Evolutionary conservation across 2,888 invertebrate species (phyloP).

Genomic region (Drosophila crucigera): DNA sequence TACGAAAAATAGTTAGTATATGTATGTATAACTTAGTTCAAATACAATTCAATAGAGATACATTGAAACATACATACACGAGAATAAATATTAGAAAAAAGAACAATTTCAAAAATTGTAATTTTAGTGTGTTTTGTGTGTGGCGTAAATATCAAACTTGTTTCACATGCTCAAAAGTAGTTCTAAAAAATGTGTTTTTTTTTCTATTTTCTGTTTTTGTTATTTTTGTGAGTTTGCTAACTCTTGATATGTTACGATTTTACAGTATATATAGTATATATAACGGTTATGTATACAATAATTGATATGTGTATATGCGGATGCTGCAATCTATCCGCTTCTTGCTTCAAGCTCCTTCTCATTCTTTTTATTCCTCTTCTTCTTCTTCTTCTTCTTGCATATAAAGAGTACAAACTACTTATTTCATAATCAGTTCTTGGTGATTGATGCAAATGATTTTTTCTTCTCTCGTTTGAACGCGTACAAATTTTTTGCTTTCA

Average conservation of each 20-base stretch:
- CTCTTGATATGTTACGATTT: conserved; percentile 74
- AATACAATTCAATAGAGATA: conserved; percentile 73
- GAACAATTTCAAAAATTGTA: conserved; percentile 75
- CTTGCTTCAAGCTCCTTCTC: conserved; percentile 24
- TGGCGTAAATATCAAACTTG: conserved; percentile 33
- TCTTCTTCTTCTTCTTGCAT: conserved; percentile 50
- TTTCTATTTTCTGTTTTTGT: conserved; percentile 1
- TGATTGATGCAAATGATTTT: conserved; percentile 76
- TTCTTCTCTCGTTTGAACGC: conserved; percentile 47
- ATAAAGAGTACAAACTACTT: conserved; percentile 85
- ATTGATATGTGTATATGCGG: conserved; percentile 59
- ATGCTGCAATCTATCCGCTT: conserved; percentile 38
- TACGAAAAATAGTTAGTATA: conserved; percentile 27
- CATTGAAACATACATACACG: conserved; percentile 46
- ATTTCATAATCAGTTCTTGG: conserved; percentile 85
- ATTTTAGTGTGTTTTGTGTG: conserved; percentile 21
- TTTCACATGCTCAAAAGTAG: conserved; percentile 48
- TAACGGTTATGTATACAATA: conserved; percentile 55
- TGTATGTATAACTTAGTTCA: conserved; percentile 60
- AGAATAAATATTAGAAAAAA: conserved; percentile 33
- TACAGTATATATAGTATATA: conserved; percentile 39
- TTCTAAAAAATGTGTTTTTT: conserved; percentile 45
- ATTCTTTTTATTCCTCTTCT: neutral
- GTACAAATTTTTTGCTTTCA: conserved; percentile 26
- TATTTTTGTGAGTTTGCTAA: conserved; percentile 22